Percentiles rank a stretch among this genome's conserved stretches.
These are phyloP conservation scores for Tauraco erythrolophus DNA, from an alignment of 2,113 vertebrate genomes.

Conservation along the genomic window DNA sequence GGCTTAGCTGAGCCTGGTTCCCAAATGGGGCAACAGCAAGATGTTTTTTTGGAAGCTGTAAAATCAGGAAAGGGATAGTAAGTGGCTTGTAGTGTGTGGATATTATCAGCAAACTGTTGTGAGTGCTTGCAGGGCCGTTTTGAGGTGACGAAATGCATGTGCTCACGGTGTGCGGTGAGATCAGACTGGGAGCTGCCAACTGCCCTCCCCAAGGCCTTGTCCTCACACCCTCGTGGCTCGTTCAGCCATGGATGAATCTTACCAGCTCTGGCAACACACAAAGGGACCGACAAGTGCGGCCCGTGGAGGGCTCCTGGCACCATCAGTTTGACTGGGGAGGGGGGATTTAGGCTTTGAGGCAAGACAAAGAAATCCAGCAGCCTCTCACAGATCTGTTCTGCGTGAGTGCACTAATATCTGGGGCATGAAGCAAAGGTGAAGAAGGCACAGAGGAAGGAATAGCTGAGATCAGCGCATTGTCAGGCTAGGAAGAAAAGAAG, in stretches of 20 bases:
- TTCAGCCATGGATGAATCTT: neutral
- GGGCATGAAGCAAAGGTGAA: neutral
- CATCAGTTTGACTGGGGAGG: neutral
- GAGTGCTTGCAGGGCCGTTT: neutral
- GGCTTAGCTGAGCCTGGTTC: neutral
- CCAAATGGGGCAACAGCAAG: neutral
- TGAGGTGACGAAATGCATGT: neutral
- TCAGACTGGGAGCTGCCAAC: neutral
- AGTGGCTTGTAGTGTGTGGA: neutral
- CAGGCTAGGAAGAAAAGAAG: neutral
- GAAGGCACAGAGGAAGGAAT: neutral
- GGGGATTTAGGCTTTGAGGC: neutral
- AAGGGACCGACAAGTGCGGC: neutral
- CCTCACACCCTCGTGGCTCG: accelerated
- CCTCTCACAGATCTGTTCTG: neutral
- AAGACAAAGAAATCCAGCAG: neutral
- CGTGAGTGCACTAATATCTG: neutral
- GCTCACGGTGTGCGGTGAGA: neutral
- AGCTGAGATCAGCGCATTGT: neutral
- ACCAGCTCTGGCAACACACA: neutral
- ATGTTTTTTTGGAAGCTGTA: neutral
- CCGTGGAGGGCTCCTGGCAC: neutral
- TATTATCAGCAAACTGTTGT: neutral
- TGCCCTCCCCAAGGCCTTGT: neutral
- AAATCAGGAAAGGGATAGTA: neutral